Base-by-base conservation (phyloP, 1,140 invertebrate genomes). In the Neodiprion lecontei region DNA sequence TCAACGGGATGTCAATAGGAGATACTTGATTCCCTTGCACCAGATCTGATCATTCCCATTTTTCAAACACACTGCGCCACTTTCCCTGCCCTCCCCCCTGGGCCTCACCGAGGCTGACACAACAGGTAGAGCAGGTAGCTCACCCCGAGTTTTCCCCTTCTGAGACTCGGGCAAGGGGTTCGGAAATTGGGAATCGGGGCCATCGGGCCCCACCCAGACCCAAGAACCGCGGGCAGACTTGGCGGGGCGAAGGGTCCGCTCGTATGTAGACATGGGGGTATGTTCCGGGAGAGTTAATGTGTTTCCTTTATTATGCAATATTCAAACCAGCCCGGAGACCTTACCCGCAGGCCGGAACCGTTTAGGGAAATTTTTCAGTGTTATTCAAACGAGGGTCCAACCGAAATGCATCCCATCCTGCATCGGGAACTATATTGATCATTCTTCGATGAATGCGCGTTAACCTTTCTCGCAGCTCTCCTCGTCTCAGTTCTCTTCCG, bases 351-450 rank as follows among this genome's bases (percentile, higher is more conserved):
- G 78, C 79, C 79, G 82, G 78, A 84, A 86, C 84, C 85, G 83
- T 88, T 88, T 88, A 88, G 86, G 85, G 78, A 88, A 88, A 88
- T 87, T 86, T 81, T 79, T 79, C 79, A 81, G 76, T 87, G 85
- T 87, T 88, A 88, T 88, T 86, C 84, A 87, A 88, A 88, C 84
- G 81, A 88, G 85, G 85, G 80, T 80, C 84, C 79, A 81, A 85
- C 79, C 79, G 83, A 81, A 83, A 84, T 81, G 81, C 76, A 76
- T 70, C 77, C 69, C 74, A 77, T 76, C 47, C 76, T 68, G 49
- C 74, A 67, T 82, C 81, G 81, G 73, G 86, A 87, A 84, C 84
- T 85, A 85, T 82, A 87, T 88, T 82, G 85, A 88, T 86, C 84
- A 81, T 81, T 82, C 77, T 80, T 79, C 82, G 79, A 81, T 82